phyloP scores from a whole-genome alignment of 2,113 vertebrate genomes.

The Sander vitreus region DNA sequence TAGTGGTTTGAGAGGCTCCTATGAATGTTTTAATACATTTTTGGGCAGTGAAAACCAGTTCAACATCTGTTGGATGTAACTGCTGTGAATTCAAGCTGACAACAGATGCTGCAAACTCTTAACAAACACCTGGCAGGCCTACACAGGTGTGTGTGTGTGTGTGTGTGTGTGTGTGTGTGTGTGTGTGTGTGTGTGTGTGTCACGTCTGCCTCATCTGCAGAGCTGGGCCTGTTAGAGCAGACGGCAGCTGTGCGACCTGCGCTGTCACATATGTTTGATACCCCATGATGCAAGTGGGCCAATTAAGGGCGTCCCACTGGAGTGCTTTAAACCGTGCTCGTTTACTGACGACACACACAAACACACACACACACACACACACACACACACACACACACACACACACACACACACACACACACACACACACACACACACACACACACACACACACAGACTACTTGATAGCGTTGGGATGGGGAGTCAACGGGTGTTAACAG shows the following conservation, averaged over 20 bases:
- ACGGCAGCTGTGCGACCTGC: slow-evolving; percentile 55
- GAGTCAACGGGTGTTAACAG: slow-evolving; percentile 3
- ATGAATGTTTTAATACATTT: too few species aligned
- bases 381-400: neutral
- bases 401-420: slow-evolving; percentile 5
- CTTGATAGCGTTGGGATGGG: slow-evolving; percentile 8
- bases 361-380: neutral
- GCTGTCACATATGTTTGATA: slow-evolving; percentile 59
- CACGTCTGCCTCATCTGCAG: neutral
- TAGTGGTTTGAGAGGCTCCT: too few species aligned
- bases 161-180: neutral
- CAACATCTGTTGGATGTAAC: too few species aligned
- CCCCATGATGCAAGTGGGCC: slow-evolving; percentile 56
- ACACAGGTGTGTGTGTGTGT: neutral
- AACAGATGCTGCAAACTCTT: too few species aligned
- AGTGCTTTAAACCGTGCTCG: slow-evolving; percentile 9
- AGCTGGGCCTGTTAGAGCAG: slow-evolving; percentile 10
- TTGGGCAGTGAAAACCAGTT: too few species aligned
- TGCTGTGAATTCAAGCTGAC: too few species aligned
- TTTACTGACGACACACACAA: slow-evolving; percentile 10
- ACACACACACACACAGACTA: neutral
- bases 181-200: neutral
- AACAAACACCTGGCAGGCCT: too few species aligned
- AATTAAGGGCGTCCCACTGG: slow-evolving; percentile 57
- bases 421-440: neutral